A percentile compares a stretch with the other conserved stretches of the same genome.
Conservation (phyloP, 2,888 invertebrate genomes). For the Heliconius charithonia region DNA sequence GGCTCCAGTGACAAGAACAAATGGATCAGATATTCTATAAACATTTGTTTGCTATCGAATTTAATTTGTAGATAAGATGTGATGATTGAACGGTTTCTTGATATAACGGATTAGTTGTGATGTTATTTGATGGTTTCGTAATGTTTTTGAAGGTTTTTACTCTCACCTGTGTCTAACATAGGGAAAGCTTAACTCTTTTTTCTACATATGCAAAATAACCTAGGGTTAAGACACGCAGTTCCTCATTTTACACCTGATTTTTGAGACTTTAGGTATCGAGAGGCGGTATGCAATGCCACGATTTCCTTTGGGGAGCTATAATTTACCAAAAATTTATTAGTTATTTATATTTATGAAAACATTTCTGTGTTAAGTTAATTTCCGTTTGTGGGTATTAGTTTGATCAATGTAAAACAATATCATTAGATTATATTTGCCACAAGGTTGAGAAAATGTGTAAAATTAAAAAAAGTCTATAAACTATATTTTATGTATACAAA, state of each 20-base stretch:
- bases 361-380: no score
- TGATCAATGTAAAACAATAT: background rate
- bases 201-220: no score
- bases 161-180: background rate
- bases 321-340: no score
- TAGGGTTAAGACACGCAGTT: no score
- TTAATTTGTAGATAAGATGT: conserved; percentile 45
- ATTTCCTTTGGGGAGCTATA: no score
- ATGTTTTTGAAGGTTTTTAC: background rate
- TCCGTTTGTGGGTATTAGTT: no score
- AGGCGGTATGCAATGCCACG: no score
- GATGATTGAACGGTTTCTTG: conserved; percentile 38
- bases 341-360: no score
- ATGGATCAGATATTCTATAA: conserved; percentile 45
- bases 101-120: conserved; percentile 12
- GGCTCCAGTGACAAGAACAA: conserved; percentile 48
- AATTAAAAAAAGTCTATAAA: no score
- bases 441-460: background rate
- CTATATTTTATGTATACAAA: no score
- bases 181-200: background rate
- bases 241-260: no score
- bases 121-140: background rate
- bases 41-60: conserved; percentile 46
- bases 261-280: no score
- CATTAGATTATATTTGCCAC: background rate